Evolutionary conservation across 1,140 invertebrate genomes (phyloP).

Genomic region (Lasioglossum baleicum): DNA sequence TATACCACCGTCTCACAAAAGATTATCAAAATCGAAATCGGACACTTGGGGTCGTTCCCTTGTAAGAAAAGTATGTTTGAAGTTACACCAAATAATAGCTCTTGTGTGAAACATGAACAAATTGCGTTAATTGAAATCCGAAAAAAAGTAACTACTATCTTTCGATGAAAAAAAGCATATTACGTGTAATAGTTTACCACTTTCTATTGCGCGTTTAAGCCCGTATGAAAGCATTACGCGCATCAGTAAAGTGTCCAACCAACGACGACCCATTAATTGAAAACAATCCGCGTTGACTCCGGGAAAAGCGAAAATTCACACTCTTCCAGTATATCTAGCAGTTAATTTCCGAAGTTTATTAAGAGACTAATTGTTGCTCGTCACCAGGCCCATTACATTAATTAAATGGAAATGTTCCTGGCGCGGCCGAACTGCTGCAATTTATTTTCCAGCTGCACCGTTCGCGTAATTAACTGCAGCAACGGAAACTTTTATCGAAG

Average conservation of each 20-base stretch:
- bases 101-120: too few species aligned
- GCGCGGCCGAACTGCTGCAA: slow-evolving; percentile 6
- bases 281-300: background rate
- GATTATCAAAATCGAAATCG: too few species aligned
- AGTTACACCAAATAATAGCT: too few species aligned
- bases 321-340: background rate
- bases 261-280: background rate
- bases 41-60: too few species aligned
- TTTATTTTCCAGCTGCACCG: slow-evolving; percentile 28
- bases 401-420: slow-evolving; percentile 39
- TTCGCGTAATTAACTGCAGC: slow-evolving; percentile 36
- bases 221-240: too few species aligned
- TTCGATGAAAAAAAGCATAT: too few species aligned
- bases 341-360: slow-evolving; percentile 42
- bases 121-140: too few species aligned
- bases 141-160: too few species aligned
- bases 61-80: too few species aligned
- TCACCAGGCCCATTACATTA: slow-evolving; percentile 35
- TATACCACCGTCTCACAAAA: too few species aligned
- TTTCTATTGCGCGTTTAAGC: too few species aligned
- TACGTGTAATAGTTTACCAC: too few species aligned
- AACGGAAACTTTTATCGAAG: slow-evolving; percentile 25
- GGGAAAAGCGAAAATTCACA: background rate
- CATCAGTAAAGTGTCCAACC: background rate
- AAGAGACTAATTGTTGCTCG: slow-evolving; percentile 40